A percentile compares a stretch with the other conserved stretches of the same genome.
These are phyloP conservation scores for Nasalis larvatus DNA, from an alignment of 2,113 vertebrate genomes.

Conservation along the genomic window DNA sequence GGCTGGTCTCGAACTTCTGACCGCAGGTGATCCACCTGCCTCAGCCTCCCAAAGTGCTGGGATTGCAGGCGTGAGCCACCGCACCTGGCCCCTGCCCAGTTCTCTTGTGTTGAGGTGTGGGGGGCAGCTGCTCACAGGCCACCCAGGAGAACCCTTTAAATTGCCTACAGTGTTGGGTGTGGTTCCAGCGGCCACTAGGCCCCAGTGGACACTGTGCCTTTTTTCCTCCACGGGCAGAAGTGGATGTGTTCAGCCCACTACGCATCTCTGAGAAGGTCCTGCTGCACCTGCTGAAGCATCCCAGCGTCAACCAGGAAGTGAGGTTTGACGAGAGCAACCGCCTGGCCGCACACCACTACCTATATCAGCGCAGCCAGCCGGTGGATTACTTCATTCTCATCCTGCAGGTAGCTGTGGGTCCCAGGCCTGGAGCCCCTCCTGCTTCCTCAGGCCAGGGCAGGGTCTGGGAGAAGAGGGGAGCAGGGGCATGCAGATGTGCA, in stretches of 20 bases:
- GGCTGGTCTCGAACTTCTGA: no score
- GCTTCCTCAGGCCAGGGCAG: not conserved
- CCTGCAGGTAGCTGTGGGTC: constrained; percentile 87
- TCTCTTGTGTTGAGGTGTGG: not conserved
- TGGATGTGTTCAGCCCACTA: constrained; percentile 91
- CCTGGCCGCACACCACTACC: constrained; percentile 89
- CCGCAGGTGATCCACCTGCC: no score
- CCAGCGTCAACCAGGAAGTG: constrained; percentile 94
- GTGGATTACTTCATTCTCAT: constrained; percentile 95
- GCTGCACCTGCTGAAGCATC: constrained; percentile 92
- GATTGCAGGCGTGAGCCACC: no score
- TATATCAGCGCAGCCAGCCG: constrained; percentile 93
- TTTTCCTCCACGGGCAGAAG: constrained; percentile 82
- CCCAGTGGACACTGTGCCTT: not conserved
- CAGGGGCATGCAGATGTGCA: not conserved
- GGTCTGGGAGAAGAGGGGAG: not conserved
- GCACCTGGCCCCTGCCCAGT: not conserved
- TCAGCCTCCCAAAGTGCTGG: no score
- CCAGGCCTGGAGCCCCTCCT: not conserved
- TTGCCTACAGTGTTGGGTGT: not conserved
- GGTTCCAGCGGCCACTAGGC: not conserved
- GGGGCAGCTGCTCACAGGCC: not conserved
- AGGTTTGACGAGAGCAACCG: constrained; percentile 90
- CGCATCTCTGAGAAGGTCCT: constrained; percentile 92
- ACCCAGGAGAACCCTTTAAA: not conserved